These are phyloP conservation scores for Entomobrya proxima DNA, from an alignment of 2,888 invertebrate genomes.

Conservation along the genomic window DNA sequence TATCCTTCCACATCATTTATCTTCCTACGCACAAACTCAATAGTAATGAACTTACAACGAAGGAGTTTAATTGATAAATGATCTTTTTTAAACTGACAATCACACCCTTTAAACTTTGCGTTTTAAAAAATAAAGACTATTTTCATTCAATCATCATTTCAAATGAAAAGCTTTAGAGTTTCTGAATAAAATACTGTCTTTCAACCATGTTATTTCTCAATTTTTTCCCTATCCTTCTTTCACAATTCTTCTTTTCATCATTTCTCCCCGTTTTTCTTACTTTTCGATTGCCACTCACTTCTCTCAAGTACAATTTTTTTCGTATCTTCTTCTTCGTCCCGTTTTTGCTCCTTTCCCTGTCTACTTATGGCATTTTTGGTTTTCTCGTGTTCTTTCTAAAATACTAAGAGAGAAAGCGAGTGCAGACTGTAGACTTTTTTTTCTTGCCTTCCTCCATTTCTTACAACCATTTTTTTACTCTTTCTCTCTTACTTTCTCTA, in stretches of 20 bases:
- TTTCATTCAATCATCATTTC: conserved; percentile 60
- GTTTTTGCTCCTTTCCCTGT: conserved; percentile 33
- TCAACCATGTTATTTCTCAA: conserved; percentile 25
- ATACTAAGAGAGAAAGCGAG: not conserved
- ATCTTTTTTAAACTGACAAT: no score
- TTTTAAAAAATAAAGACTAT: conserved; percentile 34
- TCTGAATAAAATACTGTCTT: no score
- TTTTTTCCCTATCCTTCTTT: conserved; percentile 46
- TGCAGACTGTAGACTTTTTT: conserved; percentile 38
- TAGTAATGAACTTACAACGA: no score
- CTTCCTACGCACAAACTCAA: no score
- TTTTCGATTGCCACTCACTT: conserved; percentile 41
- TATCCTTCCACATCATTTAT: no score
- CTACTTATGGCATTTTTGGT: conserved; percentile 49
- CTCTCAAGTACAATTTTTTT: conserved; percentile 11
- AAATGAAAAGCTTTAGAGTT: no score
- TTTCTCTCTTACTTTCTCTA: no score
- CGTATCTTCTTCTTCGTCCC: conserved; percentile 22
- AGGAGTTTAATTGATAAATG: no score
- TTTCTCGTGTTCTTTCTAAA: conserved; percentile 33
- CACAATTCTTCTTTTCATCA: conserved; percentile 50
- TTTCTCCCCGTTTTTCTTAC: conserved; percentile 31
- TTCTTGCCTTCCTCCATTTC: conserved; percentile 29
- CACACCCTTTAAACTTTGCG: no score
- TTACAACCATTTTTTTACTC: not conserved